Evolutionary conservation across 2,113 vertebrate species (phyloP), one percentile per base, ranked within the genome.

Genomic region (Galeopterus variegatus): DNA sequence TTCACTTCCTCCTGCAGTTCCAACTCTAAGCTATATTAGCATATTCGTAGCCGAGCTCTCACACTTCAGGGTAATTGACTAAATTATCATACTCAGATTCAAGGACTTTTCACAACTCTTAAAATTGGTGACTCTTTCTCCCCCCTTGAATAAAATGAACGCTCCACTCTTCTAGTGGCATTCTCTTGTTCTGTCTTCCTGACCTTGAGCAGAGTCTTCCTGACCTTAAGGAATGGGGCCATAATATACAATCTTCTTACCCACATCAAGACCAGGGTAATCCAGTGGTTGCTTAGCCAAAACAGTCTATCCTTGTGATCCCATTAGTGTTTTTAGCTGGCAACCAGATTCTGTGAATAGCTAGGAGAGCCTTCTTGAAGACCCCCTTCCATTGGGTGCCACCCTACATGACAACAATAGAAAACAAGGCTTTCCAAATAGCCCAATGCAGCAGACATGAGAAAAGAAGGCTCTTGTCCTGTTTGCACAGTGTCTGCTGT

Each of bases 21-120:
- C 83, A 86, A 79, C 28, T 77, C 23, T 54, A 62, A 82, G 77
- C 36, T 67, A 12, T 79, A 17, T 85, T 77, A 94, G 88, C 85
- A 86, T 36, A 54, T 88, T 86, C 52, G 26, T 86, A 88, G 85
- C 41, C 64, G 45, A 94, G 72, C 31, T n/a, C 12, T 52, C 70
- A 93, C 15, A 33, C 64, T 23, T 86, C 26, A 17, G 13, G 86
- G 48, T 95, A 89, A 86, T 77, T 90, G 54, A 79, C 93, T 85
- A 54, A 93, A 82, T 52, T 36, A 36, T 76, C 65, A 36, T 36
- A 56, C 10, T 69, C 52, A 86, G 50, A 56, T 62, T 92, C 70
- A 77, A 93, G 75, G 50, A 54, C 56, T 90, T 73, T 64, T 11
- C 50, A 50, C 23, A 73, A 18, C 72, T 90, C 65, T 86, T 52